phyloP scores from a whole-genome alignment of 2,888 invertebrate species.

The Macrosiphum euphorbiae region DNA sequence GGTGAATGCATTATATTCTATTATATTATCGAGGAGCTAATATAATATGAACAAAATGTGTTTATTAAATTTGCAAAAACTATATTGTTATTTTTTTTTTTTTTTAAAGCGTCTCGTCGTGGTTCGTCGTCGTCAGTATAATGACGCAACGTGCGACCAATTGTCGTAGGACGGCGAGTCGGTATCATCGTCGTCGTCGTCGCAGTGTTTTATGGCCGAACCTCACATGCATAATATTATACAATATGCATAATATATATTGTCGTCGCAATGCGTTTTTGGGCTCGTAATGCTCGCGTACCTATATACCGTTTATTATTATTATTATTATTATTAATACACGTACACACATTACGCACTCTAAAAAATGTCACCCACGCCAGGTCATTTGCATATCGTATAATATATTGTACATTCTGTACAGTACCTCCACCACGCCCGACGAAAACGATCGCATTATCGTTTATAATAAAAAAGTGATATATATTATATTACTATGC shows the following conservation, averaged over 20 bases:
- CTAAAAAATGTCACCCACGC: slow-evolving; percentile 49
- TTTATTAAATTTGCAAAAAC: background rate
- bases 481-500: background rate
- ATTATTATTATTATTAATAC: background rate
- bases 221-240: background rate
- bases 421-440: background rate
- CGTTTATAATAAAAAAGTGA: background rate
- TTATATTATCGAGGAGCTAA: background rate
- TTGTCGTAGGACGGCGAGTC: slow-evolving; percentile 53
- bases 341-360: background rate
- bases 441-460: background rate
- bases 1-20: background rate
- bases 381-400: slow-evolving; percentile 32
- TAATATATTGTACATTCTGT: background rate
- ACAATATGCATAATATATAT: background rate
- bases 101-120: background rate
- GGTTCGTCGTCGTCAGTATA: background rate
- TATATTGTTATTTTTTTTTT: background rate
- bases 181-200: background rate
- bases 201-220: slow-evolving; percentile 25
- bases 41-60: background rate
- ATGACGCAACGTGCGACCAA: slow-evolving; percentile 38
- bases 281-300: background rate
- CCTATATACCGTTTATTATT: background rate
- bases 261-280: slow-evolving; percentile 10